Percentiles rank a stretch among this genome's conserved stretches.
phyloP scores from a whole-genome alignment of 2,888 invertebrate species.

The Poecilus cupreus region DNA sequence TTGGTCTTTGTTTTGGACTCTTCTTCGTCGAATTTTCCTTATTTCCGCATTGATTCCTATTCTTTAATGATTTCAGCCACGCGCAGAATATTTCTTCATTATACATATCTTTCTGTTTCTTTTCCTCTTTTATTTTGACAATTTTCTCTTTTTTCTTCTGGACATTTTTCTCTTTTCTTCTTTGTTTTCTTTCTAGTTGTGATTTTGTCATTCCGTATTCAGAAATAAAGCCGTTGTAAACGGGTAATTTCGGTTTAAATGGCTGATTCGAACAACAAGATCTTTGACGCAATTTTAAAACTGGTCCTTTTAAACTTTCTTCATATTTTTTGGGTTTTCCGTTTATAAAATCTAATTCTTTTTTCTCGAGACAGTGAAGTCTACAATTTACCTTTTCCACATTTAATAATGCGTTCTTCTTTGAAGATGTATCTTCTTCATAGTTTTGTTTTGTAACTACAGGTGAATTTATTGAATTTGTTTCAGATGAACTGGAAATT shows the following conservation, averaged over 20 bases:
- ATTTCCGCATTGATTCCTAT: slow-evolving; percentile 60
- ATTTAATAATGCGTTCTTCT: slow-evolving; percentile 30
- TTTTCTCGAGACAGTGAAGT: slow-evolving; percentile 70
- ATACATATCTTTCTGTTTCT: slow-evolving; percentile 72
- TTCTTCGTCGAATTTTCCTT: slow-evolving; percentile 49
- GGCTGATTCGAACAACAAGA: slow-evolving; percentile 70
- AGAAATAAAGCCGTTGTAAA: slow-evolving; percentile 74
- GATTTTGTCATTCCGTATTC: slow-evolving; percentile 75
- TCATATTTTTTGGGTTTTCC: slow-evolving; percentile 68
- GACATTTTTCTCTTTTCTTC: slow-evolving; percentile 68
- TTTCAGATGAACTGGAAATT: neutral
- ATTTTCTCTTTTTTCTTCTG: slow-evolving; percentile 67
- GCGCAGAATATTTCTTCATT: slow-evolving; percentile 76
- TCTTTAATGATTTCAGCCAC: slow-evolving; percentile 72
- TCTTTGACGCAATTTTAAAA: slow-evolving; percentile 68
- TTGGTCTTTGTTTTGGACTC: neutral
- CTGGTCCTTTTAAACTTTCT: slow-evolving; percentile 67
- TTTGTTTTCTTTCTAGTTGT: slow-evolving; percentile 72
- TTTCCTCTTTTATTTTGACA: slow-evolving; percentile 71
- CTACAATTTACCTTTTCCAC: slow-evolving; percentile 67
- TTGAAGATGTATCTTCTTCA: slow-evolving; percentile 33
- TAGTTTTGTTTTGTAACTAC: neutral
- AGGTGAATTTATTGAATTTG: neutral
- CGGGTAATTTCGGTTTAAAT: slow-evolving; percentile 72
- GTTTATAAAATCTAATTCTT: slow-evolving; percentile 68